A percentile compares a stretch with the other conserved stretches of the same genome.
phyloP scores from a whole-genome alignment of 1,140 invertebrate species.

The Lerema accius region DNA sequence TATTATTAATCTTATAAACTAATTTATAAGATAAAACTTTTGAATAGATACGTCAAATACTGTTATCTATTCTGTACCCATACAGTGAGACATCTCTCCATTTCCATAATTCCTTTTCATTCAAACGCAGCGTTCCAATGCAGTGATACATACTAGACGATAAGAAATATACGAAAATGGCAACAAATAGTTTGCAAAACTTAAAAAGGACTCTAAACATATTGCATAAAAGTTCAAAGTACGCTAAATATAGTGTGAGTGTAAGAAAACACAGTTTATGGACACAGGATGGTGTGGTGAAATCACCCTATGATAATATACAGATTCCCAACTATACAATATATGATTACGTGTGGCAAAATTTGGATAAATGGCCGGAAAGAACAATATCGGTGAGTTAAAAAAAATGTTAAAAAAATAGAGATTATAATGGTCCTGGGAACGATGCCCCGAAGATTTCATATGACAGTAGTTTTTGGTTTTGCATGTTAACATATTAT shows the following conservation, averaged over 20 bases:
- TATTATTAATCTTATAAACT: no score
- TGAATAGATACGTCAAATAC: no score
- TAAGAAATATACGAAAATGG: conserved; percentile 34
- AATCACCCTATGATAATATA: conserved; percentile 78
- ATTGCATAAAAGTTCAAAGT: conserved; percentile 49
- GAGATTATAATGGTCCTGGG: no score
- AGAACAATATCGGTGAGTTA: conserved; percentile 85
- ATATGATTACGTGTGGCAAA: conserved; percentile 86
- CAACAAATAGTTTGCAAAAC: conserved; percentile 42
- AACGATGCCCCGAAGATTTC: no score
- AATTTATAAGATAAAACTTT: no score
- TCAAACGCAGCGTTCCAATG: not conserved
- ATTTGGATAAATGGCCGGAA: conserved; percentile 84
- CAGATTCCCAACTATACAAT: conserved; percentile 82
- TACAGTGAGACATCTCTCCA: no score
- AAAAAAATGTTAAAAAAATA: no score
- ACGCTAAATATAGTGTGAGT: conserved; percentile 31
- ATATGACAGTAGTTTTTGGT: no score
- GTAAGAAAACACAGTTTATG: conserved; percentile 54
- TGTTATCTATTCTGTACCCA: not conserved
- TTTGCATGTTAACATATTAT: no score
- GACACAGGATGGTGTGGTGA: conserved; percentile 61
- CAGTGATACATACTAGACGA: not conserved
- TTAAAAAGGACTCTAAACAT: conserved; percentile 46
- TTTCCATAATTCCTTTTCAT: not conserved